Evolutionary conservation across 2,113 vertebrate genomes (phyloP), one percentile per base, ranked within the genome.

Genomic region (Struthidea cinerea): DNA sequence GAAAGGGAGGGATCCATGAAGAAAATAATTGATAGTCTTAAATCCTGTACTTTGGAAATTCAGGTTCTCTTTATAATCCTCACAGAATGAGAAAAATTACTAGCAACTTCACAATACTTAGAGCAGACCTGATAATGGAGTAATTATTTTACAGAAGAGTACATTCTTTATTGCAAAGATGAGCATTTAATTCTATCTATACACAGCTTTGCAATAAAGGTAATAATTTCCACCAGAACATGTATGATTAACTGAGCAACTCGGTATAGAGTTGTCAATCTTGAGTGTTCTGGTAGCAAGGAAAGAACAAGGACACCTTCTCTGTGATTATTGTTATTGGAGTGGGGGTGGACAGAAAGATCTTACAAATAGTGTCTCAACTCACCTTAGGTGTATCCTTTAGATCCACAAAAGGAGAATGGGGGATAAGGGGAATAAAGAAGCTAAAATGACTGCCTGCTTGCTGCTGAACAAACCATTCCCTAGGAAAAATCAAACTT

Each of bases 61-160:
- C 90, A 86, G 87, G 69, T 93, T 94, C 71, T 88, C 84, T 94
- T 96, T 92, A 88, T 93, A 93, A 88, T 73, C 64, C 41, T 87
- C 75, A 77, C 41, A 80, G 57, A 96, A 85, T 3, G 81, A 47
- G 65, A 89, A 92, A 96, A 96, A 97, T 91, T 76, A 88, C 90
- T 95, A 80, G 84, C 85, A 94, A 81, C 86, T 87, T 89, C 90
- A 96, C 93, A 97, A 92, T 96, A 83, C 94, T 87, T 83, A 74
- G 63, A 93, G 75, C 49, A 88, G 64, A 78, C 35, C 49, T 71
- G 87, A 94, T 93, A 96, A 97, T 77, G 87, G 94, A 77, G 93
- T 87, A 96, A 95, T 96, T 96, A 96, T 95, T 96, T 96, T 95
- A 94, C 90, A 93, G 61, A 91, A 90, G 92, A 86, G 89, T 82